Conservation (phyloP, 30 jellyfish, hydroid and myxozoan species). For the Aurelia aurita region DNA sequence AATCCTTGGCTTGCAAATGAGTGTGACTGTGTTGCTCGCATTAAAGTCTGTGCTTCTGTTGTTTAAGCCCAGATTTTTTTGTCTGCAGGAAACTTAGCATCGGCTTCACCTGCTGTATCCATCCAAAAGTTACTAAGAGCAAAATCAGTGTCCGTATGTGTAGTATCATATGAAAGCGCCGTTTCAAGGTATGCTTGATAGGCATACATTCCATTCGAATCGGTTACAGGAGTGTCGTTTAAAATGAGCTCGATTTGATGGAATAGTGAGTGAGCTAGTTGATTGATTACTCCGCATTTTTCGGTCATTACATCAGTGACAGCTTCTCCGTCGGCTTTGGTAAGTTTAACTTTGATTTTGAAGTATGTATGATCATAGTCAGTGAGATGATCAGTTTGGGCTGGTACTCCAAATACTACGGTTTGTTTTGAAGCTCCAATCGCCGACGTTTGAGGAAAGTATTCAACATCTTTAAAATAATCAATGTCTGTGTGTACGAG, state of each 20-base stretch:
- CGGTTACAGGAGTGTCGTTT: conserved; percentile 38
- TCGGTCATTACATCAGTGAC: not conserved
- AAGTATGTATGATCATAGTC: not conserved
- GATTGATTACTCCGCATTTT: not conserved
- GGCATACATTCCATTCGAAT: conserved; percentile 34
- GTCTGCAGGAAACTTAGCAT: not conserved
- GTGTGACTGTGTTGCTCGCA: not conserved
- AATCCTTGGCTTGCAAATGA: not conserved
- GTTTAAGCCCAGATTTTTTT: not conserved
- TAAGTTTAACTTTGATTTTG: not conserved
- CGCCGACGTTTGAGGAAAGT: conserved; percentile 7
- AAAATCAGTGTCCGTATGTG: conserved; percentile 14
- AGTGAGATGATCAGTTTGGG: conserved; percentile 8
- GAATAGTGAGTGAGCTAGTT: conserved; percentile 2
- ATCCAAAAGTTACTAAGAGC: not conserved
- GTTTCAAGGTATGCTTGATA: conserved; percentile 8
- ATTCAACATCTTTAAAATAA: conserved; percentile 1
- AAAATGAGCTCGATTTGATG: not conserved
- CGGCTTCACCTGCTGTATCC: not conserved
- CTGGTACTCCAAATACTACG: not conserved
- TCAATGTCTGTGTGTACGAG: not conserved
- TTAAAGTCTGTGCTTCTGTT: not conserved
- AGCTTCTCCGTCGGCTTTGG: not conserved
- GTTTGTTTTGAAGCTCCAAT: conserved; percentile 12
- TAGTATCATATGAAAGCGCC: conserved; percentile 2